phyloP scores from a whole-genome alignment of 2,888 invertebrate genomes.

The Phania funesta region DNA sequence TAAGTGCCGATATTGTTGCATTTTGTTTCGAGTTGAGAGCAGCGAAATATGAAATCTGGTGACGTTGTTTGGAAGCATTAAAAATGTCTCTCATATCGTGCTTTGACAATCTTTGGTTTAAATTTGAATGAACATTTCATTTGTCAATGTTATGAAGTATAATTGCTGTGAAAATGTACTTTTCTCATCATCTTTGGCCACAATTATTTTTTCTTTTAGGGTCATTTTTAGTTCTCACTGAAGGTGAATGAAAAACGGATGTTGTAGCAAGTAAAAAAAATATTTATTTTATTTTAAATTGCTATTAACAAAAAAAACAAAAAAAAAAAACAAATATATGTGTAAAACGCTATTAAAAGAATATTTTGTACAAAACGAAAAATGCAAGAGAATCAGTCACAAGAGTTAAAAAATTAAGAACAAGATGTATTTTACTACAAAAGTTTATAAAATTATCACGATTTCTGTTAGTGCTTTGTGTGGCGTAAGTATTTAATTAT shows the following conservation, averaged over 20 bases:
- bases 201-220: conserved; percentile 43
- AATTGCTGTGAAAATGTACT: conserved; percentile 33
- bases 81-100: conserved; percentile 29
- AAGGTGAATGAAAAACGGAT: conserved; percentile 61
- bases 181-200: conserved; percentile 16
- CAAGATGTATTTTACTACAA: conserved; percentile 72
- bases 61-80: conserved; percentile 28
- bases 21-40: conserved; percentile 18
- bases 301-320: background rate
- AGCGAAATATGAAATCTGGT: conserved; percentile 1
- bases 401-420: background rate
- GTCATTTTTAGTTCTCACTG: conserved; percentile 68
- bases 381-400: background rate
- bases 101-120: conserved; percentile 6
- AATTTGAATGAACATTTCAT: conserved; percentile 8
- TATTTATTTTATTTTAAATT: background rate
- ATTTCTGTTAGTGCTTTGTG: conserved; percentile 70
- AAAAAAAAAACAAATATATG: background rate
- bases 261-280: conserved; percentile 46
- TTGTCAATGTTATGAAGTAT: background rate
- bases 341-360: background rate
- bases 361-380: background rate
- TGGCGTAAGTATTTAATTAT: conserved; percentile 51
- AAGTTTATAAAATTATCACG: conserved; percentile 71
- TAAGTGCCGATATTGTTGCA: conserved; percentile 10